These are phyloP conservation scores for Gorsachius magnificus DNA, from an alignment of 2,797 vertebrate genomes.

Conservation along the genomic window DNA sequence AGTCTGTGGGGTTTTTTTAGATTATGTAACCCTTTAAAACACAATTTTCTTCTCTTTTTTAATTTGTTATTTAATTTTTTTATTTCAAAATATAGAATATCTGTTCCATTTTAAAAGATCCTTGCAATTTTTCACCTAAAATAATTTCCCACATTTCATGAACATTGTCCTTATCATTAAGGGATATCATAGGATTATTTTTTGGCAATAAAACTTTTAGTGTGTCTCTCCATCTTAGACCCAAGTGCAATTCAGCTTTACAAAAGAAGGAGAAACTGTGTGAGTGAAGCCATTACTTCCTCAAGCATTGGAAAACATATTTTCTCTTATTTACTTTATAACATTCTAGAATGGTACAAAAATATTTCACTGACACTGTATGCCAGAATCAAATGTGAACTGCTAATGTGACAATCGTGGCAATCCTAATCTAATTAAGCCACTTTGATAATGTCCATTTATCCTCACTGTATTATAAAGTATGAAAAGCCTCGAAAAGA, in stretches of 20 bases:
- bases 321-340: background rate
- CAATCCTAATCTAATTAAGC: background rate
- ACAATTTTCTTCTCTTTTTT: background rate
- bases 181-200: background rate
- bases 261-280: background rate
- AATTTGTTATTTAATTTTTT: background rate
- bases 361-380: background rate
- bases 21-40: background rate
- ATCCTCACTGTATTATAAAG: background rate
- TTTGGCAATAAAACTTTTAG: background rate
- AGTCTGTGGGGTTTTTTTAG: background rate
- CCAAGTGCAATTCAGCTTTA: background rate
- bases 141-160: background rate
- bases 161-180: background rate
- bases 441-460: slow-evolving; percentile 1
- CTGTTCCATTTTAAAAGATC: background rate
- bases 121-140: background rate
- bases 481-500: background rate
- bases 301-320: background rate
- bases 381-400: background rate
- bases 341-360: background rate
- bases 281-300: background rate
- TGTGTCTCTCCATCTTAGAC: background rate
- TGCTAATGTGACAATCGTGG: background rate
- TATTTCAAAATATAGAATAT: background rate